Percentiles rank a stretch among this genome's conserved stretches.
phyloP scores from a whole-genome alignment of 2,113 vertebrate genomes.

The Nycticryphes semicollaris region DNA sequence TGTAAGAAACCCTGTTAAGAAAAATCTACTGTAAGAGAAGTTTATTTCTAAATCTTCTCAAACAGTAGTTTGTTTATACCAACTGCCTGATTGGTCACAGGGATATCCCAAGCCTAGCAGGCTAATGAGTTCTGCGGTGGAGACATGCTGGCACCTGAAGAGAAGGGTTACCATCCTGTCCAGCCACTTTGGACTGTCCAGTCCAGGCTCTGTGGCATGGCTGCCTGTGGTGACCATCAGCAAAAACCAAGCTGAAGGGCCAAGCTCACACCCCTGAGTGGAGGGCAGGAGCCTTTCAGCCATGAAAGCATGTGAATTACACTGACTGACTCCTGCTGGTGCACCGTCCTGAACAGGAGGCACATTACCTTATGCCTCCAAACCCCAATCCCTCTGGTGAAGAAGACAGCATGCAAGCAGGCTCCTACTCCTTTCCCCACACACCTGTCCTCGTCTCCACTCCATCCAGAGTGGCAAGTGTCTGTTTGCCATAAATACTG shows the following conservation, averaged over 20 bases:
- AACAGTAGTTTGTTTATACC: background rate
- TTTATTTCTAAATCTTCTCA: background rate
- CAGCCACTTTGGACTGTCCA: background rate
- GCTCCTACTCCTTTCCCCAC: background rate
- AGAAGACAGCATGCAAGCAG: background rate
- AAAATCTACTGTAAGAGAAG: background rate
- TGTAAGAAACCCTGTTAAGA: background rate
- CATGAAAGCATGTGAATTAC: background rate
- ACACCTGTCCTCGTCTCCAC: background rate
- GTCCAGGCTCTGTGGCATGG: background rate
- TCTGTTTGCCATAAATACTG: background rate
- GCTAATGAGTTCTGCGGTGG: background rate
- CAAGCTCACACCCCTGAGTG: rapidly evolving
- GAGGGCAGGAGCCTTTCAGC: background rate
- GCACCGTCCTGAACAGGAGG: background rate
- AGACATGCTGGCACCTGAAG: background rate
- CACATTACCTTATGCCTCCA: background rate
- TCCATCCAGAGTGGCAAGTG: background rate
- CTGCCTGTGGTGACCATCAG: background rate
- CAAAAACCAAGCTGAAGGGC: background rate
- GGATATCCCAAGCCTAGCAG: background rate
- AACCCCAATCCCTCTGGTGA: background rate
- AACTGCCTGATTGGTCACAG: background rate
- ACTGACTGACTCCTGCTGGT: background rate
- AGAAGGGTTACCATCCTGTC: background rate